Evolutionary conservation across 1,140 invertebrate genomes (phyloP).

Genomic region (Cepaea nemoralis): DNA sequence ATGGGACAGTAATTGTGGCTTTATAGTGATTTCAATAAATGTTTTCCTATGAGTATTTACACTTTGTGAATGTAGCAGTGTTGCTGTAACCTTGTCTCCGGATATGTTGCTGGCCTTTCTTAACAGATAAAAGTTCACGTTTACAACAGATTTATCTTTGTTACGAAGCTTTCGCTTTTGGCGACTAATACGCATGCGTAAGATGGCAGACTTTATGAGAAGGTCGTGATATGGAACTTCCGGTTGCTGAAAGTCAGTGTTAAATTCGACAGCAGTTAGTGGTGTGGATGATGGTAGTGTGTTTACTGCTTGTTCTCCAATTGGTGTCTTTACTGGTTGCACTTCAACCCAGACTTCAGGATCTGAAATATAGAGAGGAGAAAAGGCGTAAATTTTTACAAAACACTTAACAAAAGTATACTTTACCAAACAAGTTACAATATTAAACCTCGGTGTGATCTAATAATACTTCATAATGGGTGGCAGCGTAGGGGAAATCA

Average conservation of each 20-base stretch:
- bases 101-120: neutral
- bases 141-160: neutral
- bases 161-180: neutral
- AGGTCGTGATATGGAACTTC: slow-evolving; percentile 4
- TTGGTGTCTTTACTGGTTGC: neutral
- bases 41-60: neutral
- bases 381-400: no score
- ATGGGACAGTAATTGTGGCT: neutral
- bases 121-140: neutral
- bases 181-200: slow-evolving; percentile 19
- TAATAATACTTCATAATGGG: no score
- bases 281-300: neutral
- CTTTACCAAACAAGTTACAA: no score
- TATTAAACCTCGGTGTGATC: no score
- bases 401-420: no score
- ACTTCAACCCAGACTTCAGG: neutral
- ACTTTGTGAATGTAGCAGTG: neutral
- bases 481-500: no score
- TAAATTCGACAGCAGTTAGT: slow-evolving; percentile 3
- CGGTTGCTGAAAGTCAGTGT: slow-evolving; percentile 7
- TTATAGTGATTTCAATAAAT: neutral
- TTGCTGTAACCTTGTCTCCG: neutral
- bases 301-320: neutral
- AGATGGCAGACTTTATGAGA: slow-evolving; percentile 5
- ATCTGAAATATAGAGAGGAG: no score